phyloP scores from a whole-genome alignment of 2,888 invertebrate species.

The Hololepta plana region DNA sequence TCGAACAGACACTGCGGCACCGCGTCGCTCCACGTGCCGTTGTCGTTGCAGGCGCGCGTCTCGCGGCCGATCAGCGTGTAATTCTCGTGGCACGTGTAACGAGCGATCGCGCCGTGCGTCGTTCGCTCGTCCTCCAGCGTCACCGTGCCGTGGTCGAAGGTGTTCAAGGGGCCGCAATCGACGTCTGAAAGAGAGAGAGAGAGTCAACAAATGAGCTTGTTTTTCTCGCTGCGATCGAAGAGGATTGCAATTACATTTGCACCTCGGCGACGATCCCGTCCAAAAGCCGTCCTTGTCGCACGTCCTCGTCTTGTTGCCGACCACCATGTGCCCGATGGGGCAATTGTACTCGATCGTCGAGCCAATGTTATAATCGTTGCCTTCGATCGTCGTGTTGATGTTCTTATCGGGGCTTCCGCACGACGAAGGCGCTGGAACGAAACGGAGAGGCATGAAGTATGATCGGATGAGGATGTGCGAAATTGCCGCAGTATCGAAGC shows the following conservation, averaged over 20 bases:
- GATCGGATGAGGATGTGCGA: too few relatives aligned
- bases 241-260: conserved; percentile 52
- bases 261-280: conserved; percentile 64
- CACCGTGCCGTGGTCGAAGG: conserved; percentile 56
- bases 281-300: conserved; percentile 66
- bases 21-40: conserved; percentile 59
- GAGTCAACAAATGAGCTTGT: conserved; percentile 1
- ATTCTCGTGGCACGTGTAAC: conserved; percentile 67
- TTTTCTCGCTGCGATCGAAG: neutral
- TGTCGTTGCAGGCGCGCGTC: conserved; percentile 51
- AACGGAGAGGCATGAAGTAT: too few relatives aligned
- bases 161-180: conserved; percentile 53
- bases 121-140: conserved; percentile 49
- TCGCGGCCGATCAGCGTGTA: conserved; percentile 65
- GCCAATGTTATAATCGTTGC: conserved; percentile 50
- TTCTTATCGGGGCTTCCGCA: conserved; percentile 80
- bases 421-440: conserved; percentile 50
- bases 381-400: conserved; percentile 64
- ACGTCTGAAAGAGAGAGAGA: too few relatives aligned
- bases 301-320: conserved; percentile 47
- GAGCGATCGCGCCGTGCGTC: conserved; percentile 58
- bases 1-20: conserved; percentile 68
- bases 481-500: too few relatives aligned
- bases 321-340: conserved; percentile 63
- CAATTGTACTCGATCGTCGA: conserved; percentile 56